Base-by-base conservation (phyloP, 2,113 vertebrate genomes). In the Macaca mulatta region DNA sequence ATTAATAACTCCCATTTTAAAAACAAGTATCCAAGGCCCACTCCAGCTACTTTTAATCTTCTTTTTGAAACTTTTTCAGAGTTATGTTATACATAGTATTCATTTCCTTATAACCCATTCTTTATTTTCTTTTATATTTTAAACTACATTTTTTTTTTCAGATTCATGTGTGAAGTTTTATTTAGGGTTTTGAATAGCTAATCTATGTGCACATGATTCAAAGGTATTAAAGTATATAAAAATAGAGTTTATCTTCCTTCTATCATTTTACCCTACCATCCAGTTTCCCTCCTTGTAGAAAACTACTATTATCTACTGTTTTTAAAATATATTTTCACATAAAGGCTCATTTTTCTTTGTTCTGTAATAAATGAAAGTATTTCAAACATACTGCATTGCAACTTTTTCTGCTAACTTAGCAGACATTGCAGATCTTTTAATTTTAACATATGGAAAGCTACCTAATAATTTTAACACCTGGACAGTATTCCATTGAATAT, bases 391-490 rank as follows among this genome's bases (percentile, higher is more conserved):
- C 13, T 45, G 27, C 11, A 55, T 55, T 91, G 18, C 20, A 88
- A 87, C 10, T 70, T 91, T 94, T 95, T 57, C 27, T 93, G 17
- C 35, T 93, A 81, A 48, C 20, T 70, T 83, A 85, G 77, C 77
- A 85, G 79, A 22, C 13, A 55, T 90, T 69, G 59, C 89, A 89
- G 3, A 78, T 85, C 13, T 96, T 81, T 94, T 96, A 23, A 83
- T 64, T 69, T 82, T 74, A 93, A 57, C 32, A 90, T 30, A 95
- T 12, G 32, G 61, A 94, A 96, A 83, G 5, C 43, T 83, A 14
- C 2, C 48, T 93, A 79, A 83, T 94, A 90, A 95, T 96, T 96
- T 93, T 94, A 89, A 74, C 10, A 72, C 20, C 20, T 67, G n/a
- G 20, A 43, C 7, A 59, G 70, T 72, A 75, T 93, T 86, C 2